These are phyloP conservation scores for Uria aalge DNA, from an alignment of 2,113 vertebrate genomes.

Conservation along the genomic window DNA sequence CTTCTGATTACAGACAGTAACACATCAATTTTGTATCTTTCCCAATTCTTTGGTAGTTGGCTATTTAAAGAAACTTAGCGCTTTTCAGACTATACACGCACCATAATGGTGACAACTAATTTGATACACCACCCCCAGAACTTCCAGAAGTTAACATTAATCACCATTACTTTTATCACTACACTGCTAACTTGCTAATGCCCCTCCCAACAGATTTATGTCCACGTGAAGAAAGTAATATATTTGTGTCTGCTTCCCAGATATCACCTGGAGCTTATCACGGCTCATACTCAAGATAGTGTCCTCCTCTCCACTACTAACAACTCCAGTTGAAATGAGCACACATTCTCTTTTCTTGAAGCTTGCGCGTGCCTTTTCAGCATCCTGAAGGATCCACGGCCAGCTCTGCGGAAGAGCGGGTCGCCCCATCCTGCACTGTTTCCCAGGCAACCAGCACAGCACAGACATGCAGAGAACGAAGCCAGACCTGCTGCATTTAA, in stretches of 20 bases:
- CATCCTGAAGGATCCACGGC: background rate
- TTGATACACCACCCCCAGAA: background rate
- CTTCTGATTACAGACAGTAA: background rate
- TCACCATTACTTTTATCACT: background rate
- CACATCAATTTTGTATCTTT: background rate
- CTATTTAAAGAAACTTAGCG: background rate
- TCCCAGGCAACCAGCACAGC: background rate
- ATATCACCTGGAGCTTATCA: background rate
- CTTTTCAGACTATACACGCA: background rate
- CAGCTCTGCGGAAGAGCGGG: background rate
- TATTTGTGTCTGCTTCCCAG: background rate
- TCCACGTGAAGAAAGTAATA: background rate
- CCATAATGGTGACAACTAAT: background rate
- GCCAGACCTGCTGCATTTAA: background rate
- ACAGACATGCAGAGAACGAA: background rate
- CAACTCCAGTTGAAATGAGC: background rate
- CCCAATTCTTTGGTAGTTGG: background rate
- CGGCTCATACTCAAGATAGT: background rate
- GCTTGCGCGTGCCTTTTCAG: background rate
- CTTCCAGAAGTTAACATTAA: background rate
- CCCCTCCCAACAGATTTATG: background rate
- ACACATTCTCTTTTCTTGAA: background rate
- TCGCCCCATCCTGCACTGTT: background rate
- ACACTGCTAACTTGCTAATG: background rate
- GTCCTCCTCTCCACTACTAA: background rate